Evolutionary conservation across 2,888 invertebrate genomes (phyloP), one percentile per base, ranked within the genome.

Genomic region (Trichogramma dendrolimi): DNA sequence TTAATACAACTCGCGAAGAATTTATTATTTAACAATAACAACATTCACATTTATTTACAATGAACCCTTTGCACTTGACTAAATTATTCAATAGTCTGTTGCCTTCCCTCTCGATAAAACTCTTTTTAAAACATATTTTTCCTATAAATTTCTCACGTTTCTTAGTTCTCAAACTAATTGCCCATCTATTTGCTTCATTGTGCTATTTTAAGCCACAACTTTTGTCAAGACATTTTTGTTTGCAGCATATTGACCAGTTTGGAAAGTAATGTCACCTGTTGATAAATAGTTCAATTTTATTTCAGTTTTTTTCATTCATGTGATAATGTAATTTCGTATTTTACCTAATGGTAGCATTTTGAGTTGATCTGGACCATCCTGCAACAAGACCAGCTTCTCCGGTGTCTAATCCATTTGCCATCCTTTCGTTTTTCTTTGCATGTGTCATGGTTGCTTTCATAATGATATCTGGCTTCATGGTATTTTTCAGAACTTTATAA

Each of bases 391-490:
- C 71, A 57, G 70, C 69, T 64, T 71, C 73, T 56, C 70, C 71
- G 62, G 71, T 71, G 59, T 70, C 74, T 44, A 70, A 69, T 62
- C 72, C 72, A 65, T 71, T 70, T 58, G 70, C 67, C 52, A 70
- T 65, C 58, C 65, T 61, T 55, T 67, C 64, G 50, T 64, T 67
- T 60, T 74, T 75, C 38, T 67, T 64, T 7, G 63, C 48, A 54
- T 68, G 60, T 42, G 57, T 11, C 4, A 44, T n/a, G 69, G 89
- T 81, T 11, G 90, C 89, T 75, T 85, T 85, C 54, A 88, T 85
- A 71, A 91, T 86, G 73, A 91, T 87, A 73, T 89, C 89, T 55
- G 93, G 92, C 68, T 83, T 85, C 61, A 88, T 72, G 2, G 89
- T 85, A 69, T 87, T 88, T 76, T 86, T 86, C 63, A 87, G 73